Base-by-base conservation (phyloP, 2,888 invertebrate species). In the Erannis defoliaria region DNA sequence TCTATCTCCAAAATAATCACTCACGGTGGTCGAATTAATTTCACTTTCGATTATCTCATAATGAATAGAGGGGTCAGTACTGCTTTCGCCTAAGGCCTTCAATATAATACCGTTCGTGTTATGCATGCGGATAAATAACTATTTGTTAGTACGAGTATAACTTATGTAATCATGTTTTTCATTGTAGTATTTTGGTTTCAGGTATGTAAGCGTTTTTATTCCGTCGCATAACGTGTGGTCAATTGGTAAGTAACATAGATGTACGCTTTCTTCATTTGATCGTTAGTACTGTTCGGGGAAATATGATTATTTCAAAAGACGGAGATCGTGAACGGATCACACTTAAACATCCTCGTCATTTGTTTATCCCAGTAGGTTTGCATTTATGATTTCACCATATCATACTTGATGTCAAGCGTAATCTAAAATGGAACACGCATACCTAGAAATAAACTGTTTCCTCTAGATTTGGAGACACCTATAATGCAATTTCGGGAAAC, bases 41-140 rank as follows among this genome's bases (percentile, higher is more conserved):
- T 90, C 85, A 88, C 90, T 90, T 90, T 92, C 88, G 84, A 85
- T 90, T 85, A 85, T 85, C 78, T 81, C 82, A 50, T 87, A 86
- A 89, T 90, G 89, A 88, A 87, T 83, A 81, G 84, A 77, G 85
- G 82, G 90, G 90, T 90, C 90, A 88, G 80, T 73, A 72, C 73
- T 75, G 77, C 90, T 90, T 90, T 90, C 89, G 90, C 87, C 84
- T 66, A 74, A 65, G 85, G 88, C 86, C 63, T 72, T 71, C 75
- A 76, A 74, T 85, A 79, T 85, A 83, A 87, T 84, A 79, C 74
- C 68, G 73, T 71, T 75, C 74, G 71, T 78, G 73, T 81, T 83
- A 78, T 81, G 79, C 46, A 61, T 62, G 56, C 64, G 55, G 58
- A 64, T 60, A 64, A 55, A 45, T 58, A 56, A 61, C 55, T 45